Base-by-base conservation (phyloP, 2,888 invertebrate species). In the Mechanitis messenoides region DNA sequence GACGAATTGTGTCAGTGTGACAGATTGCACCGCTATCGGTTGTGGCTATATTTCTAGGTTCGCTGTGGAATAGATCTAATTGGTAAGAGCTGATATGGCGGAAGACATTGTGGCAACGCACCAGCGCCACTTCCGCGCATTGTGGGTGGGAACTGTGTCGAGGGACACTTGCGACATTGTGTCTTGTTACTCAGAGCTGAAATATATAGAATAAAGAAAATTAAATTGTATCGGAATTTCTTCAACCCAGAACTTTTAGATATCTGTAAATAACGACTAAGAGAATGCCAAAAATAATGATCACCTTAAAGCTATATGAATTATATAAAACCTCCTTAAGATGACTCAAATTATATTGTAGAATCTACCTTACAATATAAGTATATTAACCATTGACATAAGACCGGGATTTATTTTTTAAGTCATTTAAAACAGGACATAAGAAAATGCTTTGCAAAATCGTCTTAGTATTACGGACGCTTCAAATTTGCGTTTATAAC, bases 71-170 rank as follows among this genome's bases (percentile, higher is more conserved):
- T 62, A 71, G 69, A 62, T 68, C 71, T 68, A 71, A 69, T 71
- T 72, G 66, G 60, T 56, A 63, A 53, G 64, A 63, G 58, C 63
- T 71, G 79, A 79, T 81, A 79, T 76, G 69, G 77, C 78, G 81
- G 82, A 81, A 82, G 78, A 67, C 60, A 62, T 69, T 70, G 72
- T 68, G 69, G 71, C 68, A 70, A 70, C 72, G 68, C 71, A 66
- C 70, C 69, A 69, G 65, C 69, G 50, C 28, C 50, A 77, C 76
- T 84, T 82, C 84, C 85, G 83, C 71, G 74, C 83, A 80, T 84
- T 84, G 83, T 83, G 77, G 75, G 76, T 74, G 74, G 71, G 80
- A 80, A 72, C 72, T 65, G 78, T 76, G 73, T 75, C 72, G 72
- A 64, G 68, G 69, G 67, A 72, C 78, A 74, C 76, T 78, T 77